Conservation (phyloP, 2,888 invertebrate species). For the Barypeithes pellucidus region DNA sequence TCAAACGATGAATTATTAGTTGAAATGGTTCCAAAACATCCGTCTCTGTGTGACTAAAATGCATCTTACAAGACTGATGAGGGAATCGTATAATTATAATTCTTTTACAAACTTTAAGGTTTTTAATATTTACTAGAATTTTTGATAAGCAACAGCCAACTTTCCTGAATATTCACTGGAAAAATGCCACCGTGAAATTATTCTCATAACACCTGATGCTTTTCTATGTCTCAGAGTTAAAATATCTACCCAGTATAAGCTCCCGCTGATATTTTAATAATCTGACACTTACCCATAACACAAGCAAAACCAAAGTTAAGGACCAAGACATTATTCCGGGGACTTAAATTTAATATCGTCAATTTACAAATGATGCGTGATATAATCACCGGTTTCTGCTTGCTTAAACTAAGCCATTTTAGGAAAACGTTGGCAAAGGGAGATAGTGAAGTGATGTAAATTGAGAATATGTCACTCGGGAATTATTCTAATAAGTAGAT, state of each 20-base stretch:
- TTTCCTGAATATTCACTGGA: no score
- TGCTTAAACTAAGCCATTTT: constrained; percentile 9
- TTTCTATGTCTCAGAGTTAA: neutral
- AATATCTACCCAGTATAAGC: no score
- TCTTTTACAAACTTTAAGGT: no score
- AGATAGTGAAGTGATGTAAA: neutral
- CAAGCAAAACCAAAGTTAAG: neutral
- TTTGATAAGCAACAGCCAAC: no score
- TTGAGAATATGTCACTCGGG: neutral
- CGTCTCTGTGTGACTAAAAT: no score
- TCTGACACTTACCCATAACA: neutral
- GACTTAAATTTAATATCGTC: constrained; percentile 34
- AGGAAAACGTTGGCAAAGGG: neutral
- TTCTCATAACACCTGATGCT: neutral
- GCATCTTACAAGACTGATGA: no score
- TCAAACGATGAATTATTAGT: no score
- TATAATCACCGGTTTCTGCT: constrained; percentile 26
- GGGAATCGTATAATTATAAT: no score
- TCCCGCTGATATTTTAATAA: neutral
- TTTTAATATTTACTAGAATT: no score
- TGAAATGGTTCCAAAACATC: no score
- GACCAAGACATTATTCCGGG: constrained; percentile 3
- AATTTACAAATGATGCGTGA: constrained; percentile 33
- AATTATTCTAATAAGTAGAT: constrained; percentile 5
- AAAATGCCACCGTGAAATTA: no score